Base-by-base conservation (phyloP, 2,888 invertebrate species). In the Graphium colonna region DNA sequence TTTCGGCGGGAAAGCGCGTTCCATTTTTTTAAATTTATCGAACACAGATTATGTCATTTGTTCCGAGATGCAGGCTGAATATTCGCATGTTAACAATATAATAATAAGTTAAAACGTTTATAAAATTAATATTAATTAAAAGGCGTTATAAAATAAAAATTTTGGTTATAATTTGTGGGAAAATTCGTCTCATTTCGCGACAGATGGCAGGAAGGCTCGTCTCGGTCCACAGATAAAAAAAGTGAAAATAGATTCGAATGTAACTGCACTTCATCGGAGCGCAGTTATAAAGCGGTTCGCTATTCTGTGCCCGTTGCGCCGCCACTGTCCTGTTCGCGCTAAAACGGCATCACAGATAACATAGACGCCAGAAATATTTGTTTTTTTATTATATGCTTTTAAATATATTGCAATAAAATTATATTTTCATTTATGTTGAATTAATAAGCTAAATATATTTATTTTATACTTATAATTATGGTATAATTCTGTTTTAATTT, bases 1-100 rank as follows among this genome's bases (percentile, higher is more conserved):
- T 52, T 43, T 16, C 42, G 28, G 28, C 48, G 17, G 38, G 43
- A 47, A 48, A 48, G 48, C 39, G 39, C 15, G 53, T 43, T 53
- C 53, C 39, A 21, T 21, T 17, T 31, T 48, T 53, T 48, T 21
- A 1, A 43, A 49, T 31, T 13, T 26, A 12, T 8, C 16, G 10
- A 10, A 10, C 28, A 31, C 28, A 39, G 43, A 47, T 52, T 31
- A 21, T 18, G n/a, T 43, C 47, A 13, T 28, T 31, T 39, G 15
- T 12, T 42, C 8, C 10, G 46, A 46, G 15, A 40, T 46, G 18
- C 52, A 21, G 13, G n/a, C 18, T 10, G 7, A 9, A 26, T 17
- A 28, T 45, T 45, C 21, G 21, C 21, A 5, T 21, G 5, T 21
- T 21, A 21, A 21, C 21, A 21, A 21, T 5, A 21, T 21, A 21